Base-by-base conservation (phyloP, 2,113 vertebrate species). In the Halcyon malimbica region DNA sequence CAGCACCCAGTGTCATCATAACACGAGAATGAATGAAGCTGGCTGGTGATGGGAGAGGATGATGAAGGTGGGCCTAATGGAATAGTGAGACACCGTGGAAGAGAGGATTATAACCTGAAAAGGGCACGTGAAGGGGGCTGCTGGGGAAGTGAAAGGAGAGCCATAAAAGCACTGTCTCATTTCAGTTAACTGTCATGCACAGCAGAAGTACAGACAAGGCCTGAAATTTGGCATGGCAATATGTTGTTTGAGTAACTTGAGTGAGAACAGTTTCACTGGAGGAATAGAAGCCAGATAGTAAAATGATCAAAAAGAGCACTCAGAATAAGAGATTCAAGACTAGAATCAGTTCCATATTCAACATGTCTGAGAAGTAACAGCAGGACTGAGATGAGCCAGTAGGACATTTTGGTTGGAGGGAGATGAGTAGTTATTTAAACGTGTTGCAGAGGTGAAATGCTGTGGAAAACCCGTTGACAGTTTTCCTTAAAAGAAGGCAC, bases 171-270 rank as follows among this genome's bases (percentile, higher is more conserved):
- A n/a, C 69, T 20, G 31, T 78, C 48, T 93, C 10, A 24, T 89
- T 89, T 69, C 37, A 53, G 37, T 62, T 56, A 46, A 20, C 80
- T 91, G 70, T 85, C 75, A 82, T 25, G n/a, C 70, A 93, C 68
- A 59, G 70, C 76, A 88, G 91, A 93, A 93, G 74, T 41, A 71
- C 69, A 91, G 84, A 42, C 37, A 39, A 44, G 81, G 75, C 42
- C 80, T 68, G 75, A 73, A 76, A 93, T 76, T 81, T 91, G 84
- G 48, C 88, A 69, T 89, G 60, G 35, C 64, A 85, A 59, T 85
- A 91, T 93, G 84, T 89, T 93, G 59, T 89, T 86, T 89, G 94
- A 93, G 65, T 73, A 91, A 85, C 75, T 83, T 50, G 80, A 85
- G 65, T 39, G 51, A 90, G 91, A 90, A 80, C 83, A 83, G 74